Conservation (phyloP, 2,113 vertebrate species). For the Microcebus tavaratra region DNA sequence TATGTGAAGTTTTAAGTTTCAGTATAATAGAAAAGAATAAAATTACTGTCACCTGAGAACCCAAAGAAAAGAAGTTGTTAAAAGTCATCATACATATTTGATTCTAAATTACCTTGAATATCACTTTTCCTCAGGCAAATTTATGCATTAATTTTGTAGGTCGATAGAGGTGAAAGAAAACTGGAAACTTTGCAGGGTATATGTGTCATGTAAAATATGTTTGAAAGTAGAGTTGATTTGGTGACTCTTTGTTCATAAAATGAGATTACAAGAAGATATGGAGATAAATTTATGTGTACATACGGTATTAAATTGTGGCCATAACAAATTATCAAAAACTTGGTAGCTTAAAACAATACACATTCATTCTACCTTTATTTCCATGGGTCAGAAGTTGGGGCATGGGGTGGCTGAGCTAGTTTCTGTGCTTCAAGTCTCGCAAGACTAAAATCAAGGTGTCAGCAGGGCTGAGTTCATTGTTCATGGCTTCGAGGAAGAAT, state of each 20-base stretch:
- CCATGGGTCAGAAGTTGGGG: not conserved
- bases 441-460: not conserved
- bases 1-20: not conserved
- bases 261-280: not conserved
- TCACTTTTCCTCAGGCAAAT: slow-evolving; percentile 2
- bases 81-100: not conserved
- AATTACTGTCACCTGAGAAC: not conserved
- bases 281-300: not conserved
- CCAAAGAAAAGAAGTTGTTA: not conserved
- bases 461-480: not conserved
- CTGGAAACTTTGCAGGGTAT: not conserved
- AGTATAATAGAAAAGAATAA: not conserved
- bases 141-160: not conserved
- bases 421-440: not conserved
- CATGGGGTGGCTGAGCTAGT: too few species aligned
- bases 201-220: not conserved
- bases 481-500: not conserved
- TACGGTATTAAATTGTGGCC: not conserved
- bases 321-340: not conserved
- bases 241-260: not conserved
- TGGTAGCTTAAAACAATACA: not conserved
- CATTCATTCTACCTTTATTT: not conserved
- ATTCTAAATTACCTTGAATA: not conserved
- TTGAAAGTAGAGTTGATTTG: not conserved
- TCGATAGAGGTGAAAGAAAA: not conserved